Base-by-base conservation (phyloP, 2,888 invertebrate genomes). In the Dicyrtomina minuta region DNA sequence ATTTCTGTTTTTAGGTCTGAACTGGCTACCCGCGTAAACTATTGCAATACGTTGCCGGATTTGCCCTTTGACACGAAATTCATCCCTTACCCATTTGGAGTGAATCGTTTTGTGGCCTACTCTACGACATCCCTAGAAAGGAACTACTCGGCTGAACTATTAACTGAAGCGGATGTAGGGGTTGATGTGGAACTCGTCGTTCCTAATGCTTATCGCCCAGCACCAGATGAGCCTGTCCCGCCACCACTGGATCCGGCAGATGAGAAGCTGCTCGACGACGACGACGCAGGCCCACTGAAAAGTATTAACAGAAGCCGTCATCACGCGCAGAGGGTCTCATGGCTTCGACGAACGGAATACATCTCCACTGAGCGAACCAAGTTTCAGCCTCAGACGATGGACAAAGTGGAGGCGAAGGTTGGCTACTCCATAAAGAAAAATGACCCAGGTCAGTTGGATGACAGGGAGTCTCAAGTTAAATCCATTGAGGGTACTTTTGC, bases 1-100 rank as follows among this genome's bases (percentile, higher is more conserved):
- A 10, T 24, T 85, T 99, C 99, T 60, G 13, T 51, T 20, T 58
- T 46, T 20, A 94, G 94, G 81, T 92, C 94, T 2, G 97, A 98
- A 80, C 84, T 98, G 69, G 90, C 97, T 74, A 93, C 93, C 79
- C 88, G 93, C 78, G 93, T 97, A 0, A 97, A 96, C 84, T 98
- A 93, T 83, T 93, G 93, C 82, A 99, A 99, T 81, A 95, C 92
- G 2, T 84, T 99, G 55, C 99, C 99, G 6, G 99, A 99, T 82
- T 94, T 99, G 81, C 98, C 98, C 0, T 99, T 98, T 81, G 98
- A 99, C 83, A 89, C 96, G 59, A 99, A 99, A 82, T 99, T 98
- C 80, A 91, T 99, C 72, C 90, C 92, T 46, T 98, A 97, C 82
- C 98, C 98, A 0, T 99, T 99, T 83, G 94, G 95, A 71, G 88